Conservation (phyloP, 1,140 invertebrate species). For the Laupala kohalensis region DNA sequence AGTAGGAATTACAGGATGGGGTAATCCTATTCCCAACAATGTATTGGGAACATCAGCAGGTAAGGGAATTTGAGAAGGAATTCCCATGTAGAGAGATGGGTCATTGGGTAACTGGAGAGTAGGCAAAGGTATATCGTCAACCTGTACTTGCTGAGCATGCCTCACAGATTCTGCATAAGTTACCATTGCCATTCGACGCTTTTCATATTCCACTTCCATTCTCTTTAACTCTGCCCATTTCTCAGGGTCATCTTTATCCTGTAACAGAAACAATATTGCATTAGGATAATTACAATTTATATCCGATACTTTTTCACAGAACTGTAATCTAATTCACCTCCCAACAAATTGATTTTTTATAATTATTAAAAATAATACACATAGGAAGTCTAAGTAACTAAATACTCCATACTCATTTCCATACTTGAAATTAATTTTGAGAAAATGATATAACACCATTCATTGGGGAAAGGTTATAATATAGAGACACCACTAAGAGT, state of each 20-base stretch:
- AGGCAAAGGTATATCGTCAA: conserved; percentile 94
- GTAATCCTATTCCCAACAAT: conserved; percentile 28
- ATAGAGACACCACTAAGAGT: too few species aligned
- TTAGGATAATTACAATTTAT: too few species aligned
- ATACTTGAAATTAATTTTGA: too few species aligned
- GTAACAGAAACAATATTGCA: too few species aligned
- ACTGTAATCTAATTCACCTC: too few species aligned
- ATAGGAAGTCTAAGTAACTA: too few species aligned
- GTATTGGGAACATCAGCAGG: conserved; percentile 49
- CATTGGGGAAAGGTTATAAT: too few species aligned
- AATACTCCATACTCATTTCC: too few species aligned
- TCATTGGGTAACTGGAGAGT: conserved; percentile 31
- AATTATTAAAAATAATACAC: too few species aligned
- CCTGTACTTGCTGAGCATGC: conserved; percentile 85
- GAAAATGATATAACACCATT: too few species aligned
- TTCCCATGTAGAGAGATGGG: conserved; percentile 22
- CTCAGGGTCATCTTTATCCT: conserved; percentile 94
- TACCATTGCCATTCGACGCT: conserved; percentile 68
- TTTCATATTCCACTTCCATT: conserved; percentile 86
- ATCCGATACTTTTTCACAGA: too few species aligned
- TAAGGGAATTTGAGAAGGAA: conserved; percentile 62
- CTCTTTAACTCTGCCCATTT: conserved; percentile 83
- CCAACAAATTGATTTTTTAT: too few species aligned
- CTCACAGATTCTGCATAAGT: conserved; percentile 90
- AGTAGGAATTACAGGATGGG: conserved; percentile 27